Evolutionary conservation across 2,113 vertebrate genomes (phyloP), one percentile per base, ranked within the genome.

Genomic region (Pygoscelis antarcticus): DNA sequence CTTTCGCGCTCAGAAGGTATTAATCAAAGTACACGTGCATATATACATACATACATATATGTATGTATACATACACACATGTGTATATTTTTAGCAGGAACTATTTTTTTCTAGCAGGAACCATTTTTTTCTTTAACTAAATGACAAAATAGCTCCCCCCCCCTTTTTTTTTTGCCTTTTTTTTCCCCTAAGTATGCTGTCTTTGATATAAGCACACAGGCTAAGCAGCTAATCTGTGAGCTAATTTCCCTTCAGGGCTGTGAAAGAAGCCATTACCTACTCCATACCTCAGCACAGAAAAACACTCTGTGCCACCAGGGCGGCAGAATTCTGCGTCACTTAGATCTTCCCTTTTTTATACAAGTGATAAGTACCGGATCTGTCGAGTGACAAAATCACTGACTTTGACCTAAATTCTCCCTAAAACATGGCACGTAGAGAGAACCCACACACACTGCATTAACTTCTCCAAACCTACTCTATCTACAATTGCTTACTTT

Each of bases 321-420:
- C 60, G 69, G 69, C 66, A 95, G 55, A 69, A 94, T 93, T 90
- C 32, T 57, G 25, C 90, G 76, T 79, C 47, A 40, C 74, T 90
- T 84, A 44, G 25, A 83, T 83, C 51, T 86, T 93, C 64, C 34
- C 38, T 75, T 78, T 92, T 86, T 55, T 52, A 22, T 34, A 71
- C 65, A 90, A 82, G 68, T 88, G 92, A 79, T 94, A 90, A 74
- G 40, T 65, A 75, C 69, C 94, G 94, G 89, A 91, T 93, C 86
- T 92, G 68, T 62, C 90, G 81, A 95, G 94, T 89, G 83, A 81
- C 83, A 96, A 78, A 95, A 93, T 93, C 94, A 84, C 44, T 64
- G 49, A 32, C 61, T 86, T 86, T 57, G 88, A 71, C 92, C 89
- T 84, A 87, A 89, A 92, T 95, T 92, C 75, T 71, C 46, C 58